Conservation (phyloP, 2,113 vertebrate species). For the Paradoxurus hermaphroditus region DNA sequence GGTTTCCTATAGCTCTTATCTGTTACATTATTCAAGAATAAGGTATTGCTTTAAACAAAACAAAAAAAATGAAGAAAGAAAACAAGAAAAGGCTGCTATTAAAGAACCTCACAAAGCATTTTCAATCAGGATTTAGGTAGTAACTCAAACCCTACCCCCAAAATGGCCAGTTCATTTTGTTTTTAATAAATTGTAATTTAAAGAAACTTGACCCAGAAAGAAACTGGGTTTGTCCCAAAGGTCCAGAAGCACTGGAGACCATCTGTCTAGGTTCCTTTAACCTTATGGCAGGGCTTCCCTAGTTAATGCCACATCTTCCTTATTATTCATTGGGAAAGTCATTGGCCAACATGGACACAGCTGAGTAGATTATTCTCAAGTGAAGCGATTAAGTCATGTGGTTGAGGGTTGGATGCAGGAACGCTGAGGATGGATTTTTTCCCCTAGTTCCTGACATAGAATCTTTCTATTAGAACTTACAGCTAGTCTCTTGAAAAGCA, state of each 20-base stretch:
- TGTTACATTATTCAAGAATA: conserved; percentile 1
- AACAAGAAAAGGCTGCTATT: background rate
- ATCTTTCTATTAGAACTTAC: background rate
- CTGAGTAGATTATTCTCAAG: conserved; percentile 35
- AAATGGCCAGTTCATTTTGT: conserved; percentile 70
- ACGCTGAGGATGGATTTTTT: background rate
- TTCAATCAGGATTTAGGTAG: conserved; percentile 21
- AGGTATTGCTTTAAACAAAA: background rate
- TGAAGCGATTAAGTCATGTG: conserved; percentile 50
- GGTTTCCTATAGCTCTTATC: background rate
- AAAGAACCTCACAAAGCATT: background rate
- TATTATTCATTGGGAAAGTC: conserved; percentile 70
- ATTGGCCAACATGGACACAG: conserved; percentile 62
- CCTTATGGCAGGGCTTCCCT: conserved; percentile 80
- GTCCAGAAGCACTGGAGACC: conserved; percentile 74
- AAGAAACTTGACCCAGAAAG: conserved; percentile 73
- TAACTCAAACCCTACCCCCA: conserved; percentile 51
- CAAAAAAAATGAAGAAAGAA: background rate
- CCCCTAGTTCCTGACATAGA: background rate
- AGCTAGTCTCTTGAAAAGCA: background rate
- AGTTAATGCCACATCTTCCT: conserved; percentile 86
- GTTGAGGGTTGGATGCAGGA: background rate
- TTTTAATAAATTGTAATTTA: conserved; percentile 72
- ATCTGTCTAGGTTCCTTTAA: conserved; percentile 81
- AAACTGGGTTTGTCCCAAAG: conserved; percentile 66